Evolutionary conservation across 1,140 invertebrate genomes (phyloP).

Genomic region (Drosophila subpulchrella): DNA sequence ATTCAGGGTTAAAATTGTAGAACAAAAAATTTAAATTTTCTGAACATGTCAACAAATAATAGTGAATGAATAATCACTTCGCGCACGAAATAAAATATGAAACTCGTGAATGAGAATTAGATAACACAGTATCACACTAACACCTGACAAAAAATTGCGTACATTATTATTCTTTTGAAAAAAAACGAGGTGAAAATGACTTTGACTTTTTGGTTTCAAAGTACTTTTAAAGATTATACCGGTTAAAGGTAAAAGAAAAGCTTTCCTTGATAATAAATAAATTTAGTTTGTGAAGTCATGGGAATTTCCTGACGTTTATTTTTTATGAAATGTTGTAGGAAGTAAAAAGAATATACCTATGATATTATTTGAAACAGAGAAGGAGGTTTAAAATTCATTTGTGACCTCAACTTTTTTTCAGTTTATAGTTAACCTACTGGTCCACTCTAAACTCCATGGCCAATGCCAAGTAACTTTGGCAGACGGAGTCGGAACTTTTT

Average conservation of each 20-base stretch:
- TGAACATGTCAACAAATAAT: background rate
- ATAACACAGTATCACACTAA: background rate
- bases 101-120: background rate
- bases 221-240: background rate
- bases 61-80: background rate
- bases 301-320: background rate
- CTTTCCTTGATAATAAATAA: background rate
- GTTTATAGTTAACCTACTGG: background rate
- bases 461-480: slow-evolving; percentile 52
- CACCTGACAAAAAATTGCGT: background rate
- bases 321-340: background rate
- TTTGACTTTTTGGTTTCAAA: slow-evolving; percentile 3
- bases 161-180: background rate
- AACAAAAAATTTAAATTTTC: no score
- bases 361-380: background rate
- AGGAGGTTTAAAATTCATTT: no score
- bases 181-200: background rate
- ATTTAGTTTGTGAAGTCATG: background rate
- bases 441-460: slow-evolving; percentile 56
- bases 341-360: no score
- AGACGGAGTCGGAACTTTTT: slow-evolving; percentile 27
- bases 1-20: no score
- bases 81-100: background rate
- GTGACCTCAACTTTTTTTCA: no score
- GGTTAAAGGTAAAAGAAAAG: background rate